Conservation (phyloP, 2,888 invertebrate species). For the Aleiodes alternator region DNA sequence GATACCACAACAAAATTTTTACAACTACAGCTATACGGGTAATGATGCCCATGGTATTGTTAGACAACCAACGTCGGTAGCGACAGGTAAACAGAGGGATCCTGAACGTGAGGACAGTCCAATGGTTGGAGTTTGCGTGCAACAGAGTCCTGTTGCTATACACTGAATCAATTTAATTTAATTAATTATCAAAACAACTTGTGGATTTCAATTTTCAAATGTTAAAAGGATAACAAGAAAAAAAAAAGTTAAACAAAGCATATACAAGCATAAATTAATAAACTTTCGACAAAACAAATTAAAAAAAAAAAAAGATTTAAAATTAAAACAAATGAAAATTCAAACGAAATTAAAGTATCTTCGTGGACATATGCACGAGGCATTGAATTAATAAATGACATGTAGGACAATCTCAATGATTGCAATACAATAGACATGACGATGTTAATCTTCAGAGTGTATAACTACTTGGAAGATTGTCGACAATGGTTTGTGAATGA, state of each 20-base stretch:
- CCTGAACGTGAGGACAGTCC: conserved; percentile 83
- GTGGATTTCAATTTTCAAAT: conserved; percentile 20
- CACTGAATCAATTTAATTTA: conserved; percentile 77
- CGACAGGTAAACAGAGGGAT: conserved; percentile 71
- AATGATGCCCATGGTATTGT: conserved; percentile 70
- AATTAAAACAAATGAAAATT: neutral
- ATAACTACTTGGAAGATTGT: neutral
- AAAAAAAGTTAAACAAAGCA: neutral
- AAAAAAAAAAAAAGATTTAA: neutral
- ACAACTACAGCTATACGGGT: conserved; percentile 71
- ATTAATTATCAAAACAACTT: conserved; percentile 21
- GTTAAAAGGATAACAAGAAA: conserved; percentile 1
- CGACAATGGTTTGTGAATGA: conserved; percentile 24
- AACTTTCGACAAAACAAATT: conserved; percentile 4
- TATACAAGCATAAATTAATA: neutral
- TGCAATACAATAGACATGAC: conserved; percentile 28
- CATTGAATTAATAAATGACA: conserved; percentile 1
- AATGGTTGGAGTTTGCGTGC: conserved; percentile 93
- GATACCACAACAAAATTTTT: conserved; percentile 71
- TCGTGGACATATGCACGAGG: no score
- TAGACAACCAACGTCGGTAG: conserved; percentile 68
- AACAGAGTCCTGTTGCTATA: conserved; percentile 95
- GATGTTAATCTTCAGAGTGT: conserved; percentile 10
- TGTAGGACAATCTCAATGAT: conserved; percentile 14
- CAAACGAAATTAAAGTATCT: no score